A percentile compares a stretch with the other conserved stretches of the same genome.
phyloP scores from a whole-genome alignment of 2,797 vertebrate genomes.

The Perdix hodgsoniae region DNA sequence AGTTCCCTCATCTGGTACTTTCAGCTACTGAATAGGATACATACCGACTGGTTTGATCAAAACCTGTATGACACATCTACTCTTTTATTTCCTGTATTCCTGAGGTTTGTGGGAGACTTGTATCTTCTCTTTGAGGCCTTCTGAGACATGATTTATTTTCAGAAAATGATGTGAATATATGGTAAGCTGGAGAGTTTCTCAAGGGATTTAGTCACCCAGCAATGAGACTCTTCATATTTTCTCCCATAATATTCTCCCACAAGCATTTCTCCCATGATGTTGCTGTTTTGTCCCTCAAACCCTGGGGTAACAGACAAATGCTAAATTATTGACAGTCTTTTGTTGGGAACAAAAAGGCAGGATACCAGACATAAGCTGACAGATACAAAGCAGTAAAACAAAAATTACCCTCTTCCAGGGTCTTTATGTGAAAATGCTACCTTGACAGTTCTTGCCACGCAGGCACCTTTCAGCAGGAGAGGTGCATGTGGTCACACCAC shows the following conservation, averaged over 20 bases:
- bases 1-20: background rate
- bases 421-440: background rate
- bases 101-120: background rate
- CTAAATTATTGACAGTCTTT: background rate
- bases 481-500: background rate
- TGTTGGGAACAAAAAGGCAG: background rate
- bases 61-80: background rate
- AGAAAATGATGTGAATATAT: background rate
- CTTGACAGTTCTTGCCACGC: fast-evolving
- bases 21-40: background rate
- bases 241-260: background rate
- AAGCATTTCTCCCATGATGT: background rate
- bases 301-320: background rate
- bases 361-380: background rate
- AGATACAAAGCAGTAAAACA: background rate
- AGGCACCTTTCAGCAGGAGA: background rate
- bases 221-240: background rate
- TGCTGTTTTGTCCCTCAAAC: conserved; percentile 9
- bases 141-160: background rate
- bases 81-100: background rate
- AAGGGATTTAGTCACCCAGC: background rate
- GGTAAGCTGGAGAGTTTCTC: background rate
- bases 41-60: background rate
- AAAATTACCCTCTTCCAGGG: background rate
- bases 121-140: background rate